Base-by-base conservation (phyloP, 2,888 invertebrate genomes). In the Drosophila rellima region DNA sequence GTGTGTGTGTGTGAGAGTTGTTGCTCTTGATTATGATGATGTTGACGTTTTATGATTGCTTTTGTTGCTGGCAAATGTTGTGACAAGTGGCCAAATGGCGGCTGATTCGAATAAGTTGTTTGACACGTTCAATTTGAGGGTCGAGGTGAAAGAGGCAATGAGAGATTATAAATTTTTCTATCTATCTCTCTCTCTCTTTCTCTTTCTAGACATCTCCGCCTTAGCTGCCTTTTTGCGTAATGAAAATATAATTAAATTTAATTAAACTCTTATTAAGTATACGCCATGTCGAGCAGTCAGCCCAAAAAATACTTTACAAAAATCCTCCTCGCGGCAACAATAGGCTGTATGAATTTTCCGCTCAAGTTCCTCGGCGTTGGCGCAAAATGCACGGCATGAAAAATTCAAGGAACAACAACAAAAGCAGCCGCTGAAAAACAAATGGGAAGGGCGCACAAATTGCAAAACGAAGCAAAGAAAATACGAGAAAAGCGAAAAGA, bases 211-310 rank as follows among this genome's bases (percentile, higher is more conserved):
- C 40, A 0, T 31, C 18, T 20, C 11, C n/a, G n/a, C n/a, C 18
- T 42, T 20, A 8, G 44, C 29, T 45, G 62, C 10, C 23, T 18
- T 35, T 17, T 37, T 20, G 52, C 62, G 52, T 79, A 78, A 82
- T 84, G 87, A 76, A 79, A 79, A 74, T 54, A 74, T 77, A 85
- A 88, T 85, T 85, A 70, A 72, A 74, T 88, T 82, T 71, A 79
- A 82, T 82, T 73, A 76, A 79, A 82, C 67, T 72, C 68, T 48
- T 68, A 77, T 85, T 74, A 85, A 77, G 86, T 72, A 74, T 70
- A 65, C 77, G 86, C 71, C 80, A 33, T 18, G 65, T 51, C 40
- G 62, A 62, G 39, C 57, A 50, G 37, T 13, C 50, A 31, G 47
- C 39, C 29, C 47, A 18, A 52, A 51, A 51, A 65, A 59, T 52